Base-by-base conservation (phyloP, 2,113 vertebrate genomes). In the Terrapene triunguis region DNA sequence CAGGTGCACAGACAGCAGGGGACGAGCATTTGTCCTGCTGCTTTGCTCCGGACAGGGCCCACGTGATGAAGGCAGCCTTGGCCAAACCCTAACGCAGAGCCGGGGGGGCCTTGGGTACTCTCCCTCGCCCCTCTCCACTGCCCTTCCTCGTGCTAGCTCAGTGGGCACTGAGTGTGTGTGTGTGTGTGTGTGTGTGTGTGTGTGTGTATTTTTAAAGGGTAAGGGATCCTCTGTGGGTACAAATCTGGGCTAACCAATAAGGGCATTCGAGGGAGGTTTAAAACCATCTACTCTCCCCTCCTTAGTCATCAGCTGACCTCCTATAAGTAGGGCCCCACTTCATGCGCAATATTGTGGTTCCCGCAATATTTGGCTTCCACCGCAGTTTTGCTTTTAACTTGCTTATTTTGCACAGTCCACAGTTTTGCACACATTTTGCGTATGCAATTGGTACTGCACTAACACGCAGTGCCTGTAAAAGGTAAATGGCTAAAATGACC, bases 221-320 rank as follows among this genome's bases (percentile, higher is more conserved):
- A 5, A 69, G 32, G 14, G n/a, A 22, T 72, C 65, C 17, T 38
- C 65, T 21, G 35, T 3, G 10, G 65, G 17, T 7, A 72, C n/a
- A 72, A n/a, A 72, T n/a, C 14, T 8, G 1, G 6, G 14, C 10
- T 44, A 44, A 27, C 21, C 38, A 24, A 25, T 82, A 24, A 0
- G 19, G 80, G 78, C 79, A 21, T 54, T 78, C 80, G 12, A 1
- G 0, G 55, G 50, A 8, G 25, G 2, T 25, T 6, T 0, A 2
- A 76, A 76, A 17, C 82, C 7, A 1, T 2, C 9, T 76, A 11
- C n/a, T 16, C 9, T 69, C 85, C 87, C 24, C 24, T 22, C 0
- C 12, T 0, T 10, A 48, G 2, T 14, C 2, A 4, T 1, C 8
- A 0, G 62, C 0, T 12, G 47, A 35, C 35, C 12, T 35, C 27